Conservation (phyloP, 2,888 invertebrate species). For the Isoperla grammatica region DNA sequence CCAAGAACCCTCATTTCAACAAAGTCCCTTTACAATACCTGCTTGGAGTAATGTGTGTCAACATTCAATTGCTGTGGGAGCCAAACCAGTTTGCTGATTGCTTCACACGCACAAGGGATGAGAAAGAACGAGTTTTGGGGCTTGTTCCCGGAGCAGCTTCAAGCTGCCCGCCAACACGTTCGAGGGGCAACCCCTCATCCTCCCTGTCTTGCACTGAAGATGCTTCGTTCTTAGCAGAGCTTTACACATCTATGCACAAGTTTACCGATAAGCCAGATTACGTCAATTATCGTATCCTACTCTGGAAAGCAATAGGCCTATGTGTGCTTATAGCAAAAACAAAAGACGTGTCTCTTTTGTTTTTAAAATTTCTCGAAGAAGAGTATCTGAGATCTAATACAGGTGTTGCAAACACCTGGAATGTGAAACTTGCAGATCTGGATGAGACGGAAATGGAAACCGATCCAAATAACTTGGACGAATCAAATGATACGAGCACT, state of each 20-base stretch:
- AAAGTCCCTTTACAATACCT: constrained; percentile 62
- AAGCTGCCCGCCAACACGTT: constrained; percentile 20
- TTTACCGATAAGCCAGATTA: constrained; percentile 60
- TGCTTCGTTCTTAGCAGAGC: constrained; percentile 36
- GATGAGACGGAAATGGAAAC: constrained; percentile 44
- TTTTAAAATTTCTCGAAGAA: constrained; percentile 70
- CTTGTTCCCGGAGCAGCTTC: constrained; percentile 57
- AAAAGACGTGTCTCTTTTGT: constrained; percentile 69
- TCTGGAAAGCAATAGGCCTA: constrained; percentile 75
- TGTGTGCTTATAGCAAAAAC: constrained; percentile 75
- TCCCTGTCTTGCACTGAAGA: constrained; percentile 33
- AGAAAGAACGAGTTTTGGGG: constrained; percentile 64
- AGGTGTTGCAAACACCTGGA: constrained; percentile 51
- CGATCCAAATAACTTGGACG: constrained; percentile 33
- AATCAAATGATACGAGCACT: constrained; percentile 30
- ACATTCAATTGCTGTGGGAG: constrained; percentile 87
- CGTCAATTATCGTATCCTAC: constrained; percentile 66
- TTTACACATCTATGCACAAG: constrained; percentile 38
- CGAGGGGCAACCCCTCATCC: not conserved
- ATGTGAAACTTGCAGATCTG: constrained; percentile 45
- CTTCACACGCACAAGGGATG: constrained; percentile 63
- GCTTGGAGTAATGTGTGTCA: constrained; percentile 75
- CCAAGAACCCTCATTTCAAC: constrained; percentile 5
- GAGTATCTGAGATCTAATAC: constrained; percentile 58
- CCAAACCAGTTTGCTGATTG: constrained; percentile 70